Conservation (phyloP, 2,888 invertebrate species). For the Tetragonula carbonaria region DNA sequence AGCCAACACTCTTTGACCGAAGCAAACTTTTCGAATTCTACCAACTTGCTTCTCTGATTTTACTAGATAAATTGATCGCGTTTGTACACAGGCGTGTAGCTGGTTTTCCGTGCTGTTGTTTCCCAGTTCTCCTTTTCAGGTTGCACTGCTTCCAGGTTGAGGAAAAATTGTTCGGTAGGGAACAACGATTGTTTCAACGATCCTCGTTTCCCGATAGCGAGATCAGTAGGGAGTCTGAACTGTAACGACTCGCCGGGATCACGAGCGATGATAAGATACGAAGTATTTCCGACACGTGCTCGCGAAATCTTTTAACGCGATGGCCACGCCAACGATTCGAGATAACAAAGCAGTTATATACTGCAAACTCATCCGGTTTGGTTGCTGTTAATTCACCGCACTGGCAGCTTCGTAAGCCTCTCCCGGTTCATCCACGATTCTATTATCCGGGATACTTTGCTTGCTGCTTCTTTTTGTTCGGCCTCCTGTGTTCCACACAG, state of each 20-base stretch:
- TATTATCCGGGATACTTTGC: neutral
- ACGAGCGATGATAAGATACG: slow-evolving; percentile 45
- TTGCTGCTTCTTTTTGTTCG: neutral
- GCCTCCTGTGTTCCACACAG: too few species aligned
- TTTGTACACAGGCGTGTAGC: neutral
- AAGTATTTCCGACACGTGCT: slow-evolving; percentile 17
- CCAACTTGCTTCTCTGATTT: neutral
- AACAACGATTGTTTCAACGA: slow-evolving; percentile 33
- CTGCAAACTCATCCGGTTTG: slow-evolving; percentile 13
- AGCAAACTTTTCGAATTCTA: neutral
- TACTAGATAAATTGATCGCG: slow-evolving; percentile 23
- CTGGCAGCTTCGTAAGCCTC: neutral
- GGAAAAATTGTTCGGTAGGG: slow-evolving; percentile 43
- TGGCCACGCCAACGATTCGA: slow-evolving; percentile 12
- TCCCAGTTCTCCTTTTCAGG: neutral
- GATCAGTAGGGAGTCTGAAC: slow-evolving; percentile 59
- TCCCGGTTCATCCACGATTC: neutral
- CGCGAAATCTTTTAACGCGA: slow-evolving; percentile 16
- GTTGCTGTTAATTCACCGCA: slow-evolving; percentile 11
- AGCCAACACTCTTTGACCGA: too few species aligned
- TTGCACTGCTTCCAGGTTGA: too few species aligned
- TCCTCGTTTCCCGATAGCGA: slow-evolving; percentile 34
- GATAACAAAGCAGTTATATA: slow-evolving; percentile 50
- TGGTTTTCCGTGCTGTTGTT: neutral
- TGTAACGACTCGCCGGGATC: slow-evolving; percentile 68